Evolutionary conservation across 2,888 invertebrate species (phyloP).

Genomic region (Furcula furcula): DNA sequence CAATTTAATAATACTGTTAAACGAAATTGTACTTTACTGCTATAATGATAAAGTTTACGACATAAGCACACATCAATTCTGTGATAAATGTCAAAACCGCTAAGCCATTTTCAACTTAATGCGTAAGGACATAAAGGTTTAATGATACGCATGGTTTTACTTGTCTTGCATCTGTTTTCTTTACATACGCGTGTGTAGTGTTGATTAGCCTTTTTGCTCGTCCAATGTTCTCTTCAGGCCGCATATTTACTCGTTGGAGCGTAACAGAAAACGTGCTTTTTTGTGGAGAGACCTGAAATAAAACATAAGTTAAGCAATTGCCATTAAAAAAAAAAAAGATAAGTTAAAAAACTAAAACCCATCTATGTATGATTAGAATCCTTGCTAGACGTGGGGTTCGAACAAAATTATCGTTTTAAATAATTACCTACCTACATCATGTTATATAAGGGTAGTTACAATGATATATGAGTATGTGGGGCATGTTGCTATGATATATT

Average conservation of each 20-base stretch:
- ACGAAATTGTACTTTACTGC: too few species aligned
- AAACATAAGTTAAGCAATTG: too few species aligned
- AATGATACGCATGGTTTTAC: slow-evolving; percentile 7
- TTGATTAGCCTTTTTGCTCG: slow-evolving; percentile 41
- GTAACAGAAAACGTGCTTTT: slow-evolving; percentile 36
- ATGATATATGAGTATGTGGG: slow-evolving; percentile 8
- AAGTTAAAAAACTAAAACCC: too few species aligned
- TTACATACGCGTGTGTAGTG: slow-evolving; percentile 28
- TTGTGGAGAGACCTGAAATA: slow-evolving; percentile 20
- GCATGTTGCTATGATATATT: slow-evolving; percentile 6
- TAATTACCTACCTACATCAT: too few species aligned
- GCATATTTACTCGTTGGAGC: too few species aligned
- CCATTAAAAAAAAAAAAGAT: too few species aligned
- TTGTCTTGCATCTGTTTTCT: slow-evolving; percentile 30
- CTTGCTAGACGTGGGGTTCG: too few species aligned
- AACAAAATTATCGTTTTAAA: too few species aligned
- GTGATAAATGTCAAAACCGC: neutral
- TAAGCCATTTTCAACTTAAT: slow-evolving; percentile 12
- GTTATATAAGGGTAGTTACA: slow-evolving; percentile 5
- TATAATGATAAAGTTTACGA: too few species aligned
- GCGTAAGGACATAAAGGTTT: neutral
- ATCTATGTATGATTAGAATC: too few species aligned
- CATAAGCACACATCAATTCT: too few species aligned
- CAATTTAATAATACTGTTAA: slow-evolving; percentile 18
- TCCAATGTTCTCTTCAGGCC: slow-evolving; percentile 24